A percentile compares a stretch with the other conserved stretches of the same genome.
Evolutionary conservation across 2,797 vertebrate species (phyloP).

Genomic region (Zalophus californianus): DNA sequence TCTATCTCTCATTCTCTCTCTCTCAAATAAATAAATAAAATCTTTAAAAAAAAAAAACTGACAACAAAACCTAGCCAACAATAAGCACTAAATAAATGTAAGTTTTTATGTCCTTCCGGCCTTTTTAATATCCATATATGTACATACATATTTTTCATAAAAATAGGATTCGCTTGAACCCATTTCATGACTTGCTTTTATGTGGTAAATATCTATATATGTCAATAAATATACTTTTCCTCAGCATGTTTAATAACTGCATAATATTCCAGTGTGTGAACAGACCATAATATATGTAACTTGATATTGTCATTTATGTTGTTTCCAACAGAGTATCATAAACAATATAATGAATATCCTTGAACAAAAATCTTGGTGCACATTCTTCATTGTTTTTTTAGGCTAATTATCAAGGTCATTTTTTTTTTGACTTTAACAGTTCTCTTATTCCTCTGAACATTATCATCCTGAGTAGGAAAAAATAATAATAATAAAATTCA

Average conservation of each 20-base stretch:
- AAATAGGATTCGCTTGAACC: neutral
- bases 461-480: constrained; percentile 1
- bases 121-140: neutral
- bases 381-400: neutral
- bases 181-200: constrained; percentile 27
- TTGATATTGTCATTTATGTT: constrained; percentile 5
- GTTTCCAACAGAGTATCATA: neutral
- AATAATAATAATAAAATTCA: constrained; percentile 7
- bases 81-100: neutral
- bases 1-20: no score
- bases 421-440: neutral
- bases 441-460: constrained; percentile 17
- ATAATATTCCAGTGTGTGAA: constrained; percentile 1
- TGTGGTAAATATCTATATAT: neutral
- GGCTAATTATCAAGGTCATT: neutral
- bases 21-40: no score
- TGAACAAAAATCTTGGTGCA: neutral
- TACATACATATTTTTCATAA: neutral
- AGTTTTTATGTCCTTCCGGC: neutral
- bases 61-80: neutral
- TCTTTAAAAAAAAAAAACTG: no score
- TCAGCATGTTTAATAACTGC: neutral
- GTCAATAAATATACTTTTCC: constrained; percentile 13
- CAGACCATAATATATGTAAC: neutral
- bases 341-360: neutral